Evolutionary conservation across 2,113 vertebrate genomes (phyloP).

Genomic region (Gnathonemus echidnorhynchus): DNA sequence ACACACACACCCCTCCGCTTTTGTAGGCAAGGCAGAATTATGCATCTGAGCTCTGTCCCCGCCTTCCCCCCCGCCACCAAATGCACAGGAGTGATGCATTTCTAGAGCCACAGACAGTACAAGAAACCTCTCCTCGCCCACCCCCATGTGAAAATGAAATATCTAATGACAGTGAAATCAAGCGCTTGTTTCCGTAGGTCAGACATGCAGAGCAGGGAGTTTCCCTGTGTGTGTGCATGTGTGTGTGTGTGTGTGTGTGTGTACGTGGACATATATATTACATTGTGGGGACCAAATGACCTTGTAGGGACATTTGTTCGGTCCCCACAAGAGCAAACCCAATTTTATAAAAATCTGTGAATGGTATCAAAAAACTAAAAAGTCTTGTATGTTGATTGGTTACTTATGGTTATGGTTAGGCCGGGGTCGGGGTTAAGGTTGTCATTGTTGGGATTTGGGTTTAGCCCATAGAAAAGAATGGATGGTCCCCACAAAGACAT

Average conservation of each 20-base stretch:
- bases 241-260: slow-evolving; percentile 28
- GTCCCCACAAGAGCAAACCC: background rate
- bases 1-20: too few species aligned
- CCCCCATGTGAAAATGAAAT: background rate
- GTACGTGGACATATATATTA: background rate
- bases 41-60: background rate
- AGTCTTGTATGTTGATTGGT: background rate
- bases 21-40: slow-evolving; percentile 20
- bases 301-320: background rate
- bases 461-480: background rate
- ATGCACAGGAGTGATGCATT: background rate
- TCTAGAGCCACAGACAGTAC: slow-evolving; percentile 30
- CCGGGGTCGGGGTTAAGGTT: background rate
- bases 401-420: background rate
- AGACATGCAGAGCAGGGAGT: slow-evolving; percentile 53
- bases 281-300: background rate
- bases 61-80: too few species aligned
- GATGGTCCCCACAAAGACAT: background rate
- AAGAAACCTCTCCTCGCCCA: slow-evolving; percentile 36
- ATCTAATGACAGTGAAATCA: slow-evolving; percentile 48
- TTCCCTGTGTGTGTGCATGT: slow-evolving; percentile 36
- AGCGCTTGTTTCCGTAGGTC: slow-evolving; percentile 36
- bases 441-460: background rate
- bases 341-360: background rate
- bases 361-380: background rate